phyloP scores from a whole-genome alignment of 1,140 invertebrate genomes.

The Drosophila ananassae region DNA sequence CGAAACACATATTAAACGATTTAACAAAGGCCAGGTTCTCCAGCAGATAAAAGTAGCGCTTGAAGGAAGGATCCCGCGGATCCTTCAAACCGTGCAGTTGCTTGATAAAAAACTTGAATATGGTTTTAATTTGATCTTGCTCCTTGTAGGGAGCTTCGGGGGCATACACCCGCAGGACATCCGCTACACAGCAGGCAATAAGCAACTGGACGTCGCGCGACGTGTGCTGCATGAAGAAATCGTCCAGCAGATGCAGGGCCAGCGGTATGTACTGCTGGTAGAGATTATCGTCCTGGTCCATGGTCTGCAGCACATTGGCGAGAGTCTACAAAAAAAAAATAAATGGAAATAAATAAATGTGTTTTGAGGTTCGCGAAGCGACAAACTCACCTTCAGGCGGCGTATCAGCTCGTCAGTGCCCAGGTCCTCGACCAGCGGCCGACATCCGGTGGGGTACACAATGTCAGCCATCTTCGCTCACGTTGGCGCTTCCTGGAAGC shows the following conservation, averaged over 20 bases:
- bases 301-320: constrained; percentile 96
- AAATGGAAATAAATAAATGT: not conserved
- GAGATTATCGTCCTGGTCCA: constrained; percentile 98
- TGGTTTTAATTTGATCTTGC: constrained; percentile 94
- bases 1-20: constrained; percentile 99
- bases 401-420: constrained; percentile 97
- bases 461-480: constrained; percentile 86
- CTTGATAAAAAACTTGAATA: constrained; percentile 98
- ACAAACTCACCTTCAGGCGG: constrained; percentile 91
- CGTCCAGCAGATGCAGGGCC: constrained; percentile 96
- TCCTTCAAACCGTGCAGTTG: constrained; percentile 97
- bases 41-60: constrained; percentile 97
- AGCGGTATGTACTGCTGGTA: constrained; percentile 97
- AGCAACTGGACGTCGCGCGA: constrained; percentile 97
- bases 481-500: constrained; percentile 25
- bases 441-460: constrained; percentile 93
- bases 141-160: constrained; percentile 99
- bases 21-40: constrained; percentile 99
- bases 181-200: constrained; percentile 98
- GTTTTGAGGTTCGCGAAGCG: not conserved
- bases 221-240: constrained; percentile 94
- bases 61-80: constrained; percentile 98
- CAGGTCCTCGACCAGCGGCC: constrained; percentile 95
- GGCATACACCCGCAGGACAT: constrained; percentile 98
- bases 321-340: constrained; percentile 87